phyloP scores from a whole-genome alignment of 2,797 vertebrate genomes.

The Petrocephalus schoutedeni region DNA sequence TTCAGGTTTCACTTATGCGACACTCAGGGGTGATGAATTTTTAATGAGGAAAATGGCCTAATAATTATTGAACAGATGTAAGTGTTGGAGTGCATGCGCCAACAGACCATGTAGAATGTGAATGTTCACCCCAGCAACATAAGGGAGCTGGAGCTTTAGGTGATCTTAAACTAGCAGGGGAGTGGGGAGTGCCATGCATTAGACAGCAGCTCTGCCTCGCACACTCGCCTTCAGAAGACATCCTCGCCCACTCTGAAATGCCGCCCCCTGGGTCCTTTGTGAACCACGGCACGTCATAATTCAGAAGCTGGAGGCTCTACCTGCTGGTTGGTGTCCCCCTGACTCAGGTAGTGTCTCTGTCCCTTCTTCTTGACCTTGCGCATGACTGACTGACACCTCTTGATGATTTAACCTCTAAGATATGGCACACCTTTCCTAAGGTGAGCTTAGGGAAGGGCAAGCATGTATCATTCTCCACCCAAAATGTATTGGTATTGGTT shows the following conservation, averaged over 20 bases:
- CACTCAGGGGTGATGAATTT: conserved; percentile 96
- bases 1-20: conserved; percentile 90
- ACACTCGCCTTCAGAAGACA: background rate
- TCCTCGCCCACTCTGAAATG: background rate
- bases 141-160: conserved; percentile 25
- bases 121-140: conserved; percentile 80
- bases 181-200: background rate
- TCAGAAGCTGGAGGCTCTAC: background rate
- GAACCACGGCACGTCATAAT: background rate
- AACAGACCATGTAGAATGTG: conserved; percentile 91
- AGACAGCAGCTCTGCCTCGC: background rate
- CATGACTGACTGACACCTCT: background rate
- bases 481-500: background rate
- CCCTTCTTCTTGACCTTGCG: background rate
- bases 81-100: conserved; percentile 85
- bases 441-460: background rate
- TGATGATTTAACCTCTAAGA: background rate
- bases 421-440: background rate
- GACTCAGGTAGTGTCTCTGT: background rate
- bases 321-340: background rate
- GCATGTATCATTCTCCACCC: background rate
- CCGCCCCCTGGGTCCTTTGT: background rate
- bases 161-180: conserved; percentile 20
- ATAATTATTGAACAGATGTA: conserved; percentile 99
- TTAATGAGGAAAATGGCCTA: conserved; percentile 96